phyloP scores from a whole-genome alignment of 2,888 invertebrate species.

The Papilio protenor region DNA sequence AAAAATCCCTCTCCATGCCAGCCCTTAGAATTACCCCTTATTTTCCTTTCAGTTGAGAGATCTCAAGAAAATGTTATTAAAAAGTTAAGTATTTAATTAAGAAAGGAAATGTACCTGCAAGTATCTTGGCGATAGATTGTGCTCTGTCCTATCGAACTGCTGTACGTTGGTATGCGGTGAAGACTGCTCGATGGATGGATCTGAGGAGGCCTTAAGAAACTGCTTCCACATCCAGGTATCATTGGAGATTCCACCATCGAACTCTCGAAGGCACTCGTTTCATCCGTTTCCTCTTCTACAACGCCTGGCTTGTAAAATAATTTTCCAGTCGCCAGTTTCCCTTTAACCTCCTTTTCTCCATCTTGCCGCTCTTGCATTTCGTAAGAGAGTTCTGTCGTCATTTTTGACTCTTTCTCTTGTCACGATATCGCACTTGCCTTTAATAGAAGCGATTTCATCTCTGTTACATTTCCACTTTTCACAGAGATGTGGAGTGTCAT shows the following conservation, averaged over 20 bases:
- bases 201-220: slow-evolving; percentile 64
- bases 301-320: slow-evolving; percentile 80
- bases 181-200: slow-evolving; percentile 78
- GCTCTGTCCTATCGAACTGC: slow-evolving; percentile 83
- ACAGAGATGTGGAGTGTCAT: slow-evolving; percentile 16
- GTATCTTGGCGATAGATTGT: slow-evolving; percentile 83
- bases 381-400: slow-evolving; percentile 65
- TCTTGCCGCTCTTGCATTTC: slow-evolving; percentile 73
- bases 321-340: slow-evolving; percentile 71
- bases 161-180: slow-evolving; percentile 84
- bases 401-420: slow-evolving; percentile 52
- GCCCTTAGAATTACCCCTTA: background rate
- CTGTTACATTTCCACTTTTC: slow-evolving; percentile 1
- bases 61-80: background rate
- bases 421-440: slow-evolving; percentile 59
- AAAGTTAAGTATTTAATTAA: background rate
- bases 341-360: slow-evolving; percentile 53
- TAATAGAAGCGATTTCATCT: slow-evolving; percentile 36
- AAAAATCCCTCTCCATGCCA: background rate
- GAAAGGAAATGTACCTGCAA: slow-evolving; percentile 75
- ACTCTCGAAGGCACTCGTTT: slow-evolving; percentile 78
- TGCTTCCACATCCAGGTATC: slow-evolving; percentile 65
- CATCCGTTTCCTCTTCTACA: slow-evolving; percentile 77
- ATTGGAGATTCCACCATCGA: slow-evolving; percentile 77
- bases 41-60: background rate